Base-by-base conservation (phyloP, 92 coral and sea anemone genomes). In the Zoanthus sansibaricus region DNA sequence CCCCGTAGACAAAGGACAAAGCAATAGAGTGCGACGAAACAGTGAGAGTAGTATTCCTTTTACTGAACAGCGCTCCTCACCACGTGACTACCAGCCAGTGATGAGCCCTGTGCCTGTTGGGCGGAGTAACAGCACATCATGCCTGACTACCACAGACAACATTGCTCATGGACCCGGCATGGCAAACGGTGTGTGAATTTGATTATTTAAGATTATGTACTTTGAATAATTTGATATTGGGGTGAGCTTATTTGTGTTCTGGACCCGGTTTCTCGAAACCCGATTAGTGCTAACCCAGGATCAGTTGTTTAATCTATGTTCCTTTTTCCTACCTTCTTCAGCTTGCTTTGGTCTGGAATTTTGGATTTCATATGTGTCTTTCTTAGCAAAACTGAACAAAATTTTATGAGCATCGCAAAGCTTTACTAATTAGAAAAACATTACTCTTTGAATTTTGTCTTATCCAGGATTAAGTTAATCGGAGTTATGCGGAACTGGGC, bases 31-130 rank as follows among this genome's bases (percentile, higher is more conserved):
- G 52, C 74, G 85, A 9, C 94, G 98, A 21, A 95, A 95, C 94
- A 95, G 98, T 86, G 88, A 92, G 67, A 95, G 98, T 76, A 95
- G 93, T 83, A 89, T 95, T 18, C 98, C 98, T 46, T 52, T 59
- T 76, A 84, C 86, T 55, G 94, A 91, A 13, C 82, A 89, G 76
- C 94, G 88, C 16, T 90, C 91, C 66, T 83, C 90, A 44, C 82
- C 86, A 21, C 94, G 93, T 48, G 90, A 94, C 71, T 94, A 93
- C 15, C 91, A 91, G 82, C 98, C 90, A 17, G 88, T 89, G 62
- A 90, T 93, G n/a, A 93, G 98, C 71, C 98, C 98, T 54, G 87
- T 89, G 30, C 93, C 95, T 75, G 96, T 95, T 71, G 96, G 83
- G 3, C 90, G 95, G 59, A 95, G 98, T 76, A 93, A 92, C 82